Evolutionary conservation across 2,113 vertebrate genomes (phyloP).

Genomic region (Balaeniceps rex): DNA sequence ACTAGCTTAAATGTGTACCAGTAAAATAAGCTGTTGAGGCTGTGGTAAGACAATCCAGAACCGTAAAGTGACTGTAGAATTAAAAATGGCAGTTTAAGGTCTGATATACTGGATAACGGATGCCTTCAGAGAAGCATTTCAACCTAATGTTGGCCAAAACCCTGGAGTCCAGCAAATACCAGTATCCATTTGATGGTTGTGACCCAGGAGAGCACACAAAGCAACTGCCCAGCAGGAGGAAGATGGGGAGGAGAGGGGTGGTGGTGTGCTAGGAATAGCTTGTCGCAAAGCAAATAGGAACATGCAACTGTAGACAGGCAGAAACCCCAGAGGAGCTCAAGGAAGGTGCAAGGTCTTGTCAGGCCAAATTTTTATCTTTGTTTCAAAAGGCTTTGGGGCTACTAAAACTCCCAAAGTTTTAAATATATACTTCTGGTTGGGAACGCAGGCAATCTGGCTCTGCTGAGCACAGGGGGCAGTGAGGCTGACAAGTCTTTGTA

Average conservation of each 20-base stretch:
- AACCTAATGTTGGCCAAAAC: neutral
- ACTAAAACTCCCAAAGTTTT: neutral
- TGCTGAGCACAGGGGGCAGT: neutral
- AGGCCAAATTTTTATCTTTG: neutral
- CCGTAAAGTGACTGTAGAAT: neutral
- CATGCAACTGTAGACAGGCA: fast-evolving
- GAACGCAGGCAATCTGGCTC: neutral
- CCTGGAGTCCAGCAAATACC: neutral
- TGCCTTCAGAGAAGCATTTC: neutral
- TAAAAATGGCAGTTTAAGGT: neutral
- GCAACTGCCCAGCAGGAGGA: neutral
- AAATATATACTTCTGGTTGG: neutral
- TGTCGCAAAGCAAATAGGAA: neutral
- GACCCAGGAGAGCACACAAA: neutral
- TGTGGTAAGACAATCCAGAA: neutral
- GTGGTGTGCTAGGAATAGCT: neutral
- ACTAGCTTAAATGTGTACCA: neutral
- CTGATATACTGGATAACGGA: neutral
- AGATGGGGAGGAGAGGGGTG: neutral
- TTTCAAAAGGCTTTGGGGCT: neutral
- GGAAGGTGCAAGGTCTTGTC: neutral
- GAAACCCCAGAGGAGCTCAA: neutral
- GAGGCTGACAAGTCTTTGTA: neutral
- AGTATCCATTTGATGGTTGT: neutral
- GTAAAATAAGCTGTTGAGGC: neutral